Percentiles rank a stretch among this genome's conserved stretches.
Evolutionary conservation across 92 coral and sea anemone genomes (phyloP).

Genomic region (Zoanthus solanderi): DNA sequence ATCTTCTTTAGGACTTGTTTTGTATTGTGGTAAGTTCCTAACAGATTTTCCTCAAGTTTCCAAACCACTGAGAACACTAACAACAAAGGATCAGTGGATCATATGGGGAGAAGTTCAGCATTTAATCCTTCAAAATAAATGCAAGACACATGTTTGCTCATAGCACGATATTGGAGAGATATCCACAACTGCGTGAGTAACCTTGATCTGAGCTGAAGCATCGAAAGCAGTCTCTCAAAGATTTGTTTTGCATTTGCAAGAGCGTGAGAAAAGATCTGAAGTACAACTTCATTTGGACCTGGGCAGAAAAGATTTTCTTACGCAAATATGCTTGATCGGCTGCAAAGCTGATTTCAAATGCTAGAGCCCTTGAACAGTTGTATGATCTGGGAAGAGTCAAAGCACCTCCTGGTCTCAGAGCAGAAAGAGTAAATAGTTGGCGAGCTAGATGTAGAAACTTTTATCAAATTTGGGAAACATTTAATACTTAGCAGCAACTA

Average conservation of each 20-base stretch:
- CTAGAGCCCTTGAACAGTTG: background rate
- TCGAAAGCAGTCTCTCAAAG: slow-evolving; percentile 43
- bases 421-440: background rate
- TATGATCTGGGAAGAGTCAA: background rate
- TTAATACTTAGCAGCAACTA: background rate
- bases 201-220: slow-evolving; percentile 38
- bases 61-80: background rate
- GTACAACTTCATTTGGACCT: slow-evolving; percentile 54
- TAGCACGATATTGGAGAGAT: too few species aligned
- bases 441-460: slow-evolving; percentile 6
- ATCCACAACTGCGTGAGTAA: too few species aligned
- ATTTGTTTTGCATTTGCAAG: slow-evolving; percentile 36
- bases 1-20: too few species aligned
- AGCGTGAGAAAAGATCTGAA: slow-evolving; percentile 52
- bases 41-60: background rate
- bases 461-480: background rate
- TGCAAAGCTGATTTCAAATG: background rate
- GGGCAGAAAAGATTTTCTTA: slow-evolving; percentile 57
- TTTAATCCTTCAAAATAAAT: too few species aligned
- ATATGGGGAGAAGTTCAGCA: too few species aligned
- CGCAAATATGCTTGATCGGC: slow-evolving; percentile 41
- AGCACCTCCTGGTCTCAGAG: background rate
- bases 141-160: too few species aligned
- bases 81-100: background rate
- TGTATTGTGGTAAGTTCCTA: too few species aligned